A percentile compares a stretch with the other conserved stretches of the same genome.
These are phyloP conservation scores for Phalanger gymnotis DNA, from an alignment of 2,797 vertebrate genomes.

Conservation along the genomic window DNA sequence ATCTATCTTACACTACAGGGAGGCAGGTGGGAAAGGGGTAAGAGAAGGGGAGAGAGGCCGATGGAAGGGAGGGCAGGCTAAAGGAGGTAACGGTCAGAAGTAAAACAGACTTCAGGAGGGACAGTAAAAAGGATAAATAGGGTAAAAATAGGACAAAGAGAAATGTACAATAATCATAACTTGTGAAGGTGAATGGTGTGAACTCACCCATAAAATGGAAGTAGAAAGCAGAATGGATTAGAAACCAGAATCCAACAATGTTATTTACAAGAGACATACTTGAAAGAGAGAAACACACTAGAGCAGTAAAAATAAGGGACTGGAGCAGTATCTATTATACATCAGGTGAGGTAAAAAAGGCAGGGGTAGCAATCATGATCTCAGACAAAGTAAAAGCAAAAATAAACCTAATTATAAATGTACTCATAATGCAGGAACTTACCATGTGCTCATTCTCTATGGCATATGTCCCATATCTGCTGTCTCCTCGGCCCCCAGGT, in stretches of 20 bases:
- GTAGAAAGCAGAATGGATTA: background rate
- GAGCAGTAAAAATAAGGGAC: background rate
- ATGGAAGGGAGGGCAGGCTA: background rate
- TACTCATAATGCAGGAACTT: constrained; percentile 77
- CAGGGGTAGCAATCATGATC: background rate
- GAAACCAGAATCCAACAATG: background rate
- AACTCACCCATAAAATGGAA: background rate
- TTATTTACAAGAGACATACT: background rate
- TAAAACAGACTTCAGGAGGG: background rate
- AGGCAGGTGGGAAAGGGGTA: background rate
- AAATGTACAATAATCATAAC: background rate
- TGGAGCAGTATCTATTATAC: background rate
- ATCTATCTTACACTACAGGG: background rate
- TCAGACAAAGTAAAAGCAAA: background rate
- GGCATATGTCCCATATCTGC: constrained; percentile 86
- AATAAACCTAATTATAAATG: background rate
- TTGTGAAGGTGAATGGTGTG: background rate
- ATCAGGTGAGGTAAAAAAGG: background rate
- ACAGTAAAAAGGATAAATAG: background rate
- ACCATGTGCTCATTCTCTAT: constrained; percentile 93
- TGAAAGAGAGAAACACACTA: background rate
- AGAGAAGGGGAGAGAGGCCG: background rate
- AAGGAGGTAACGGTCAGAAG: background rate
- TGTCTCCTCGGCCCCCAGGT: constrained; percentile 82
- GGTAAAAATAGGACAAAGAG: background rate